A percentile compares a stretch with the other conserved stretches of the same genome.
phyloP scores from a whole-genome alignment of 2,888 invertebrate species.

The Ennomos quercinarius region DNA sequence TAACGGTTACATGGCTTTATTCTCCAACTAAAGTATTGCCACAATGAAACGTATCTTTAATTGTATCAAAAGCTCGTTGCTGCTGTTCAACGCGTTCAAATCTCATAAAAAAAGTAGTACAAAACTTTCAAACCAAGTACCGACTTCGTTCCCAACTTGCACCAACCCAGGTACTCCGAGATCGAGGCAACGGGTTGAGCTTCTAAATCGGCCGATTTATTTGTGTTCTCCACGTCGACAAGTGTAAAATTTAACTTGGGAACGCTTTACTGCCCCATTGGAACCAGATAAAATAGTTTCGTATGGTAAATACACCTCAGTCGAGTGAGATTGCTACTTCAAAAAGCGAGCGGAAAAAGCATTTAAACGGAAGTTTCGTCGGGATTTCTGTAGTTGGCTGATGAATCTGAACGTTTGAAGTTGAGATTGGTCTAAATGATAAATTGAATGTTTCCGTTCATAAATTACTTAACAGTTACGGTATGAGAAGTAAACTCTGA shows the following conservation, averaged over 20 bases:
- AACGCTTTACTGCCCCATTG: slow-evolving; percentile 65
- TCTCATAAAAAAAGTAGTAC: slow-evolving; percentile 1
- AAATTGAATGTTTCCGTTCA: background rate
- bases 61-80: no score
- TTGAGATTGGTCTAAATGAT: background rate
- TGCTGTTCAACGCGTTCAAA: background rate
- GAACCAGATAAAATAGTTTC: slow-evolving; percentile 56
- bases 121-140: slow-evolving; percentile 16
- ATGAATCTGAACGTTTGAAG: slow-evolving; percentile 7
- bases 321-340: slow-evolving; percentile 37
- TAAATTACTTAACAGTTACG: no score
- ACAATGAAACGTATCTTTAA: no score
- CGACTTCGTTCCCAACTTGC: slow-evolving; percentile 12
- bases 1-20: no score
- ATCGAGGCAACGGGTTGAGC: slow-evolving; percentile 47
- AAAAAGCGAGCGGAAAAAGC: slow-evolving; percentile 28
- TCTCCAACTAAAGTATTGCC: no score
- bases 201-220: slow-evolving; percentile 69
- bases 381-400: slow-evolving; percentile 3
- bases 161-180: slow-evolving; percentile 33
- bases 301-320: slow-evolving; percentile 48
- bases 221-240: slow-evolving; percentile 57
- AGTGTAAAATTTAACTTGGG: slow-evolving; percentile 63
- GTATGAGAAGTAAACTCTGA: no score
- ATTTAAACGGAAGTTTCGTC: slow-evolving; percentile 26